Percentiles rank a stretch among this genome's conserved stretches.
These are phyloP conservation scores for Dissostichus mawsoni DNA, from an alignment of 2,113 vertebrate genomes.

Conservation along the genomic window DNA sequence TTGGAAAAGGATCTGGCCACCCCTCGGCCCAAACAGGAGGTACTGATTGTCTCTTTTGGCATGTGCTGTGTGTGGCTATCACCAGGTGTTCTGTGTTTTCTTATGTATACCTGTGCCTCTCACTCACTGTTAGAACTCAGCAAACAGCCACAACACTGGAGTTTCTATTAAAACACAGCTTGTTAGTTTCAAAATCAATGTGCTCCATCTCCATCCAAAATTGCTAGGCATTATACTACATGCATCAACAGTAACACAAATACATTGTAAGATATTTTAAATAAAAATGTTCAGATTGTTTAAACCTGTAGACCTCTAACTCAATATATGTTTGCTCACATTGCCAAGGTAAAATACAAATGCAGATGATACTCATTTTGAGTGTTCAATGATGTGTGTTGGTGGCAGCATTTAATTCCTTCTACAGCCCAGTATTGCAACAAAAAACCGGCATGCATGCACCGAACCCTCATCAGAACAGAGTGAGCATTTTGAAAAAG, in stretches of 20 bases:
- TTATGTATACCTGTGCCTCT: slow-evolving; percentile 29
- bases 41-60: slow-evolving; percentile 83
- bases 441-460: not conserved
- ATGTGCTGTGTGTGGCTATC: slow-evolving; percentile 62
- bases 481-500: not conserved
- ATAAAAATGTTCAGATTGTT: not conserved
- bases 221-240: not conserved
- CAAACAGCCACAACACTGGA: slow-evolving; percentile 13
- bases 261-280: not conserved
- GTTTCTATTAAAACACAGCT: not conserved
- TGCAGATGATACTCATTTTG: not conserved
- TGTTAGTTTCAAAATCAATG: too few species aligned
- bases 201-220: not conserved
- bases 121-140: slow-evolving; percentile 20
- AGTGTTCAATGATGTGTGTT: not conserved
- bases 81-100: slow-evolving; percentile 48
- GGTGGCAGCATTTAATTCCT: not conserved
- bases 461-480: not conserved
- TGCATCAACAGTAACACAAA: not conserved
- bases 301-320: not conserved
- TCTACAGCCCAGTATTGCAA: not conserved
- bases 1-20: slow-evolving; percentile 92
- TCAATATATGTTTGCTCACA: not conserved
- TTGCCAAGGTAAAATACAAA: not conserved
- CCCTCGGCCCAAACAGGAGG: slow-evolving; percentile 98